Conservation (phyloP, 2,888 invertebrate genomes). For the Palloptera scutellata region DNA sequence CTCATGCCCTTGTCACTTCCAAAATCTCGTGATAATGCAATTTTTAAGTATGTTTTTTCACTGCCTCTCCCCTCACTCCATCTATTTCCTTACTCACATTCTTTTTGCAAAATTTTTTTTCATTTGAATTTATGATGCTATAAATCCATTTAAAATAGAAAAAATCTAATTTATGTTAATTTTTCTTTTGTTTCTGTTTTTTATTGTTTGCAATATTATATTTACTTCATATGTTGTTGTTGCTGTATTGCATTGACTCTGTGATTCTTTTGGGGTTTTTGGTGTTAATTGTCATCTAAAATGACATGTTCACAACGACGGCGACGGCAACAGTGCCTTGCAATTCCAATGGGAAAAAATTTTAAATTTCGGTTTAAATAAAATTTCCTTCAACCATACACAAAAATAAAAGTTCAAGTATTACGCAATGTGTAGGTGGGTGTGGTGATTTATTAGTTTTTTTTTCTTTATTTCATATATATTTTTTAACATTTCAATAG, state of each 20-base stretch:
- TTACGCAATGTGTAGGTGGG: constrained; percentile 20
- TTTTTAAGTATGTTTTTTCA: too few relatives aligned
- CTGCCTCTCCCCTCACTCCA: too few relatives aligned
- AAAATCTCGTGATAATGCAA: too few relatives aligned
- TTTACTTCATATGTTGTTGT: not conserved
- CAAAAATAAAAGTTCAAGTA: constrained; percentile 11
- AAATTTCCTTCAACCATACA: too few relatives aligned
- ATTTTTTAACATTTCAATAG: too few relatives aligned
- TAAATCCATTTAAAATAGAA: constrained; percentile 31
- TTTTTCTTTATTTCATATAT: too few relatives aligned
- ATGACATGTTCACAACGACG: constrained; percentile 11
- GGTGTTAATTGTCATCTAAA: constrained; percentile 48
- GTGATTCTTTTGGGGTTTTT: constrained; percentile 20
- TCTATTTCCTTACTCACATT: not conserved
- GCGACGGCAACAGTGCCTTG: too few relatives aligned
- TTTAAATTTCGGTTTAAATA: too few relatives aligned
- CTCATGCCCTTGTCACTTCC: too few relatives aligned
- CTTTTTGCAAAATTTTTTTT: constrained; percentile 2
- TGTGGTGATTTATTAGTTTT: not conserved
- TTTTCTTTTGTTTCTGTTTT: constrained; percentile 11
- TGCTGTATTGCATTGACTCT: not conserved
- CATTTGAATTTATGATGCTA: constrained; percentile 33
- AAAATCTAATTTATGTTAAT: constrained; percentile 30
- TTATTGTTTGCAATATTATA: not conserved
- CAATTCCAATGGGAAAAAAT: too few relatives aligned